Evolutionary conservation across 1,140 invertebrate species (phyloP).

Genomic region (Musca vetustissima): DNA sequence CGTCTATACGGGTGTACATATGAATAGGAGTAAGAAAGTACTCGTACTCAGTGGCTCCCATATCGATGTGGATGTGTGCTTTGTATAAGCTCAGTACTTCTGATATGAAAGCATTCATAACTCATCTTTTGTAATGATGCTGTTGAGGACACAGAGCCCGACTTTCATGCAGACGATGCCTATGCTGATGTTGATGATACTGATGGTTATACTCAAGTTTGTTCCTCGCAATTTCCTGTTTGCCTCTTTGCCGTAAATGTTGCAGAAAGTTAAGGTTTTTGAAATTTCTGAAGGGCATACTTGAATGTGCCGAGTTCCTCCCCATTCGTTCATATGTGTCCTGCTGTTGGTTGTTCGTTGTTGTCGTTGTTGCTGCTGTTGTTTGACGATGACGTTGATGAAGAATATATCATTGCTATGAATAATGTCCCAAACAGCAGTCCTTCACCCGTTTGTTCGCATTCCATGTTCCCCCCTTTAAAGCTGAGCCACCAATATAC

Average conservation of each 20-base stretch:
- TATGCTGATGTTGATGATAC: slow-evolving; percentile 10
- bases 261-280: slow-evolving; percentile 23
- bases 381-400: no score
- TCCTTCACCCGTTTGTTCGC: neutral
- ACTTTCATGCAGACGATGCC: no score
- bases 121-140: slow-evolving; percentile 17
- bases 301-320: neutral
- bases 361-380: no score
- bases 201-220: slow-evolving; percentile 25
- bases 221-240: slow-evolving; percentile 31
- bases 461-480: slow-evolving; percentile 16
- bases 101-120: slow-evolving; percentile 9
- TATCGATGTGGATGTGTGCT: no score
- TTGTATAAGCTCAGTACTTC: no score
- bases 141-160: no score
- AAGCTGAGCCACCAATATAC: neutral
- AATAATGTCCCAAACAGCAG: neutral
- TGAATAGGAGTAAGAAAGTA: no score
- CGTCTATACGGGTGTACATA: neutral
- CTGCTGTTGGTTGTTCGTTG: no score
- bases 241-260: slow-evolving; percentile 24
- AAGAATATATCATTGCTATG: neutral
- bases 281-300: slow-evolving; percentile 24
- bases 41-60: no score
- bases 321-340: neutral